These are phyloP conservation scores for Lasius platythorax DNA, from an alignment of 2,888 invertebrate genomes.

Conservation along the genomic window DNA sequence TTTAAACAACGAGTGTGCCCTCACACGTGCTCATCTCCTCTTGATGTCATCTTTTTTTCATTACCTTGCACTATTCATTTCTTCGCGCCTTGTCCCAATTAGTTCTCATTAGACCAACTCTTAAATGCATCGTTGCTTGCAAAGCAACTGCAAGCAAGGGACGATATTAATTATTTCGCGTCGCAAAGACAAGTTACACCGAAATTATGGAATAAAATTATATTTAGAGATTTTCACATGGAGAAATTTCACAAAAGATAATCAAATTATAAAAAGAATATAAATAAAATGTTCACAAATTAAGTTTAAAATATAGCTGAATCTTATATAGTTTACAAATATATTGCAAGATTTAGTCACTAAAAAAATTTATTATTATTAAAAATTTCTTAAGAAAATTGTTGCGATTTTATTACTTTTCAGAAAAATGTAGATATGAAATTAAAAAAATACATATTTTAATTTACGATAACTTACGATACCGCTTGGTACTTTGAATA, in stretches of 20 bases:
- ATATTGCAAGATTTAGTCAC: too few relatives aligned
- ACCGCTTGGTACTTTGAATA: neutral
- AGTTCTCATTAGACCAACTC: neutral
- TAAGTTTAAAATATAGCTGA: neutral
- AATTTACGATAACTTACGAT: neutral
- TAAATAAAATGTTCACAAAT: neutral
- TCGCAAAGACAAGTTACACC: neutral
- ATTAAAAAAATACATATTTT: neutral
- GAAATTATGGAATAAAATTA: neutral
- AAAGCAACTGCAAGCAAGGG: neutral
- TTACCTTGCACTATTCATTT: slow-evolving; percentile 37
- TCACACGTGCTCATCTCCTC: slow-evolving; percentile 11
- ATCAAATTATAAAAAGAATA: neutral
- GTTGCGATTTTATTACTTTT: neutral
- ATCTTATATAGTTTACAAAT: neutral
- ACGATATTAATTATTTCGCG: neutral
- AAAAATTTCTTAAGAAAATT: neutral
- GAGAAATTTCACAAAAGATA: neutral
- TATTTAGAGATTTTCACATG: neutral
- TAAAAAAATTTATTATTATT: neutral
- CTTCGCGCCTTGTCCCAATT: slow-evolving; percentile 1
- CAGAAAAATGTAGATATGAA: neutral
- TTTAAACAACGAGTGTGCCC: slow-evolving; percentile 49
- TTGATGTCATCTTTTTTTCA: slow-evolving; percentile 22
- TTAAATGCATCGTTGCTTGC: neutral